These are phyloP conservation scores for Echiichthys vipera DNA, from an alignment of 2,797 vertebrate species.

Conservation along the genomic window DNA sequence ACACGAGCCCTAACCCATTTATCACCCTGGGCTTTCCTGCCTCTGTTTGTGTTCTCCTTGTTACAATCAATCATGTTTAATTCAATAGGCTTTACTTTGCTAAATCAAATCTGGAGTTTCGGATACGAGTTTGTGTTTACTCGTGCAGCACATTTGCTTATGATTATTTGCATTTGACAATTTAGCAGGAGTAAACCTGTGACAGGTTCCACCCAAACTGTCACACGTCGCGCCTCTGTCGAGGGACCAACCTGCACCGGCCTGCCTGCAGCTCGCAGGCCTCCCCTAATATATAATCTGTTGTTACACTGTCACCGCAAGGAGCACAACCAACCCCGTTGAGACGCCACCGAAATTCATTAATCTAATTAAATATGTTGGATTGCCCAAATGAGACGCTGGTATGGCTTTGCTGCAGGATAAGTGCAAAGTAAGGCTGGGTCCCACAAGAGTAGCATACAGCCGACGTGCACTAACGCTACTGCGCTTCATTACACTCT, in stretches of 20 bases:
- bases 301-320: constrained; percentile 95
- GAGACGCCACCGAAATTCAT: constrained; percentile 97
- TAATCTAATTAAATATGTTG: constrained; percentile 99
- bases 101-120: constrained; percentile 68
- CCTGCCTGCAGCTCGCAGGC: constrained; percentile 89
- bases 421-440: constrained; percentile 97
- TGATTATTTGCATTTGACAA: constrained; percentile 73
- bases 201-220: constrained; percentile 85
- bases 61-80: constrained; percentile 74
- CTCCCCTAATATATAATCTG: constrained; percentile 94
- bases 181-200: constrained; percentile 78
- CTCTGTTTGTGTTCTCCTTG: constrained; percentile 49
- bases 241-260: constrained; percentile 85
- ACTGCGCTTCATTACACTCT: constrained; percentile 98
- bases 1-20: constrained; percentile 54
- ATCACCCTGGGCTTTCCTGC: constrained; percentile 55
- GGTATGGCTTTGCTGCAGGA: constrained; percentile 97
- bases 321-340: constrained; percentile 93
- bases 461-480: constrained; percentile 94
- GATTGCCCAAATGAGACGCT: constrained; percentile 98
- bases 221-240: constrained; percentile 83
- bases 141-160: constrained; percentile 57
- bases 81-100: constrained; percentile 62
- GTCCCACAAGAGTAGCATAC: constrained; percentile 95
- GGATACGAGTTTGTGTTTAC: constrained; percentile 62